Percentiles rank a stretch among this genome's conserved stretches.
Evolutionary conservation across 2,888 invertebrate species (phyloP).

Genomic region (Elmis aenea): DNA sequence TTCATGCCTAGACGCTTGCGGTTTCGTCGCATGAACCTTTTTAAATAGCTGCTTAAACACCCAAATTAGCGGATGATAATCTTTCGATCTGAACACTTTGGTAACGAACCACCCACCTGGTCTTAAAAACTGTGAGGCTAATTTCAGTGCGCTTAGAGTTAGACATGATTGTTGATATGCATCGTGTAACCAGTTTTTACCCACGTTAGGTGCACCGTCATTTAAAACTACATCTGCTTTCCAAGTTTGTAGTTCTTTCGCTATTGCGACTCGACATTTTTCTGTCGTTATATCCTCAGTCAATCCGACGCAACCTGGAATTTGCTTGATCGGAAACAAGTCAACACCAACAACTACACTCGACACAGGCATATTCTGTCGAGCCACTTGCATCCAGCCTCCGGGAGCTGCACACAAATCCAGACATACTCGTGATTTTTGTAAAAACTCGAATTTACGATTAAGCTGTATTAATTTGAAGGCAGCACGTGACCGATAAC

Average conservation of each 20-base stretch:
- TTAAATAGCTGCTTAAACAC: constrained; percentile 94
- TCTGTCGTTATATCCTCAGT: constrained; percentile 97
- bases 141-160: constrained; percentile 86
- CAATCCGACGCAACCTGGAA: constrained; percentile 85
- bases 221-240: constrained; percentile 95
- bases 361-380: constrained; percentile 95
- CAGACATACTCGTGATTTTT: constrained; percentile 91
- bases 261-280: constrained; percentile 76
- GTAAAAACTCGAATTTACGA: constrained; percentile 93
- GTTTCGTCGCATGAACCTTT: constrained; percentile 97
- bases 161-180: constrained; percentile 91
- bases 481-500: constrained; percentile 95
- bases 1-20: constrained; percentile 95
- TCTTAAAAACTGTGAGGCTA: constrained; percentile 83
- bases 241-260: constrained; percentile 87
- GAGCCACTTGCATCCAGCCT: constrained; percentile 99
- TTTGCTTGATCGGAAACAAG: constrained; percentile 86
- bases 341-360: constrained; percentile 94
- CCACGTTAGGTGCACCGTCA: constrained; percentile 98
- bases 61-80: constrained; percentile 93
- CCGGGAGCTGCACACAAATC: constrained; percentile 99
- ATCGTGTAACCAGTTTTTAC: constrained; percentile 94
- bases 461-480: constrained; percentile 98
- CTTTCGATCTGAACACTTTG: constrained; percentile 97
- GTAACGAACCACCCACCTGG: constrained; percentile 97